Base-by-base conservation (phyloP, 2,797 vertebrate species). In the Epinephelus malabaricus region DNA sequence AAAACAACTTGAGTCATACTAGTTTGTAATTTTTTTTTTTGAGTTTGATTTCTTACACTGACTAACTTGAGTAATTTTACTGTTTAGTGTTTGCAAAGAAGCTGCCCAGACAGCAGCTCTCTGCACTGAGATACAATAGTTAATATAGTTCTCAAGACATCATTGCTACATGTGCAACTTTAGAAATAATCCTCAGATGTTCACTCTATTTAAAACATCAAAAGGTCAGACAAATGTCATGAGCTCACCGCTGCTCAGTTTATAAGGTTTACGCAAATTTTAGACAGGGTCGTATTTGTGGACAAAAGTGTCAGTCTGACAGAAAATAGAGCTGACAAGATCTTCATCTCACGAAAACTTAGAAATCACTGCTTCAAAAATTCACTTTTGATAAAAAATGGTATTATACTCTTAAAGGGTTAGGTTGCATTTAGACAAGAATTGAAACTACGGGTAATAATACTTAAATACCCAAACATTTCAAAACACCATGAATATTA, bases 141-240 rank as follows among this genome's bases (percentile, higher is more conserved):
- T 13, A 58, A n/a, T 30, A 9, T 54, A 18, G 18, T 49, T 1
- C 38, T 58, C 2, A 9, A 55, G 23, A 19, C 15, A 30, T 5
- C 19, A 12, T 53, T 68, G 73, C 79, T 73, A 64, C 58, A 69
- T 25, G 30, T 58, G 58, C 51, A 38, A 21, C 55, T 59, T 63
- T 0, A 25, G 55, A 2, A 54, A 45, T 55, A 14, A 73, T 73
- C n/a, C 5, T 64, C 53, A 40, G 6, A 55, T 58, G 5, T 58
- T 74, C 9, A 51, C 6, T 46, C 61, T 30, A 6, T n/a, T 7
- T 19, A 4, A 46, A 77, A 59, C 8, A 47, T 17, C 43, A 3
- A 38, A 0, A 11, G 2, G 30, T 34, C 6, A 7, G 54, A 27
- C 19, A 67, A 30, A 67, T 14, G 6, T 15, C 30, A 17, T 50